phyloP scores from a whole-genome alignment of 2,113 vertebrate genomes.

The Ardeotis arabs region DNA sequence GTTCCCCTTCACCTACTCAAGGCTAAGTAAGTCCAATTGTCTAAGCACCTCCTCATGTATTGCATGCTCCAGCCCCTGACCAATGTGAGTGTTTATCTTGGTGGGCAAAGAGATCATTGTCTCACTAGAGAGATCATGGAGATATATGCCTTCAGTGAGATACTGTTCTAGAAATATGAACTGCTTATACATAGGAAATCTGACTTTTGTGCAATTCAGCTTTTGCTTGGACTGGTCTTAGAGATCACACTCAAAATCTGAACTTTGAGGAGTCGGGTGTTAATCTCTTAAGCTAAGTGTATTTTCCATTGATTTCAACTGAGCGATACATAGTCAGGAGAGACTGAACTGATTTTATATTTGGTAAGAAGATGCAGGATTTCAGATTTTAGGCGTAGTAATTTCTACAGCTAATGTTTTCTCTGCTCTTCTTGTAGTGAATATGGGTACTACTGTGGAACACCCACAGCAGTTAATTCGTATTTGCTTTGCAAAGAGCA shows the following conservation, averaged over 20 bases:
- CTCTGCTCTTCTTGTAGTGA: not conserved
- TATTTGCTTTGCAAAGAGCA: not conserved
- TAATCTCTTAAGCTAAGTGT: not conserved
- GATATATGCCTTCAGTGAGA: not conserved
- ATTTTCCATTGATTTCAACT: not conserved
- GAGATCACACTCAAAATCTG: not conserved
- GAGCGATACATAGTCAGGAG: not conserved
- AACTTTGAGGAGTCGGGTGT: not conserved
- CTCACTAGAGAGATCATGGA: not conserved
- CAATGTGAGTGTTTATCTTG: not conserved
- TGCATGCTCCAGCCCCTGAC: not conserved
- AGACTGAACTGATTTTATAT: not conserved
- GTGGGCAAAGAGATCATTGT: not conserved
- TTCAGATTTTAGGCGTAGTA: not conserved
- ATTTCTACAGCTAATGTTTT: not conserved
- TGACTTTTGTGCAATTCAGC: not conserved
- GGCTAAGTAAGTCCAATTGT: not conserved
- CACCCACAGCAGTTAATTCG: not conserved
- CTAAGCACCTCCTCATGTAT: rapidly evolving
- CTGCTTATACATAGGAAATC: not conserved
- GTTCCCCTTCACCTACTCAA: not conserved
- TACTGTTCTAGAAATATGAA: not conserved
- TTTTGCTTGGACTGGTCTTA: not conserved
- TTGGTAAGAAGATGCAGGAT: not conserved
- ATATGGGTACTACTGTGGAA: not conserved